A percentile compares a stretch with the other conserved stretches of the same genome.
These are phyloP conservation scores for Pegoplata infirma DNA, from an alignment of 2,888 invertebrate genomes.

Conservation along the genomic window DNA sequence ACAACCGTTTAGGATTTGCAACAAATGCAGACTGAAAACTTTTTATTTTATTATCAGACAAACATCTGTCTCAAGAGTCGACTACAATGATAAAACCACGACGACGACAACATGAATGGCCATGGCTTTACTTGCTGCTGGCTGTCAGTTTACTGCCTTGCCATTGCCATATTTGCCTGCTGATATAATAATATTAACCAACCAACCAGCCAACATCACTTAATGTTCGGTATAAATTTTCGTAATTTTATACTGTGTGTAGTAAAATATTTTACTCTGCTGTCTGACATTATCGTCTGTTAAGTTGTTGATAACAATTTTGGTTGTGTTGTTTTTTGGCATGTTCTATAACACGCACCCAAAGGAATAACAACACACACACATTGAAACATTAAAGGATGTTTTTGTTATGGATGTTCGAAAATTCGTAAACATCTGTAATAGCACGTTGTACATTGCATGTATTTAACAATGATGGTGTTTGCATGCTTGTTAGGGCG, in stretches of 20 bases:
- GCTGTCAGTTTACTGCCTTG: neutral
- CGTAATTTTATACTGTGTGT: slow-evolving; percentile 14
- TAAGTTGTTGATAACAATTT: neutral
- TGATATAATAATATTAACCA: neutral
- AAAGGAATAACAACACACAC: neutral
- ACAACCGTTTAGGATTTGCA: slow-evolving; percentile 58
- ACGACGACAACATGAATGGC: neutral
- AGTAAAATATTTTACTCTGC: too few relatives aligned
- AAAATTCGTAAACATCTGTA: slow-evolving; percentile 42
- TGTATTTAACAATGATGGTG: too few relatives aligned
- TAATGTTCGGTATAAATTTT: slow-evolving; percentile 7
- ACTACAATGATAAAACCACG: too few relatives aligned
- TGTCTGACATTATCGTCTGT: neutral
- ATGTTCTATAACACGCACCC: neutral
- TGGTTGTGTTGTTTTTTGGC: neutral
- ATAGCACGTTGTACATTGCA: slow-evolving; percentile 40
- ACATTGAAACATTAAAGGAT: slow-evolving; percentile 10
- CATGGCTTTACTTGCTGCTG: neutral
- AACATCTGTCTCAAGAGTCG: slow-evolving; percentile 50
- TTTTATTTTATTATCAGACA: slow-evolving; percentile 49
- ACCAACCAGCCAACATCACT: neutral
- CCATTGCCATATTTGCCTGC: neutral
- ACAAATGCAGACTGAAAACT: slow-evolving; percentile 59
- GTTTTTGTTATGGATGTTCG: slow-evolving; percentile 16
- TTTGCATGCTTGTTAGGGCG: too few relatives aligned